A percentile compares a stretch with the other conserved stretches of the same genome.
Conservation (phyloP, 2,797 vertebrate genomes). For the Chaunax sp. region DNA sequence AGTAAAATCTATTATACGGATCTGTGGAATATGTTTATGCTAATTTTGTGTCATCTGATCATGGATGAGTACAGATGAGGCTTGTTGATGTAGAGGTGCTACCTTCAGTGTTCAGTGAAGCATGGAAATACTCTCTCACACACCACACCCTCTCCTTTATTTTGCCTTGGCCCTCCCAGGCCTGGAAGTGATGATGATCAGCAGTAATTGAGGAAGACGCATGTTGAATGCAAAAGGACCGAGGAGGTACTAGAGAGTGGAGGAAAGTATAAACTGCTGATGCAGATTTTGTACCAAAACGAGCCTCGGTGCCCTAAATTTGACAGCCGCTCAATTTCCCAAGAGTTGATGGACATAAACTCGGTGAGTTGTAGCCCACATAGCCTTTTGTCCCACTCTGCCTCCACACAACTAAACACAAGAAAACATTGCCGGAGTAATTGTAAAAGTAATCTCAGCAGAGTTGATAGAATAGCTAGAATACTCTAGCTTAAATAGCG, state of each 20-base stretch:
- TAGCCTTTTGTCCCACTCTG: not conserved
- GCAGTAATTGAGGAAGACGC: conserved; percentile 79
- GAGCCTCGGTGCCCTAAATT: conserved; percentile 35
- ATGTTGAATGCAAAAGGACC: conserved; percentile 51
- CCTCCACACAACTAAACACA: conserved; percentile 14
- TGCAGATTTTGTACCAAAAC: conserved; percentile 58
- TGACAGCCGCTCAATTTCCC: conserved; percentile 38
- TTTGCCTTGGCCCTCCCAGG: conserved; percentile 61
- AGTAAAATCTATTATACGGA: conserved; percentile 53
- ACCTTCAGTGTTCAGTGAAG: conserved; percentile 47
- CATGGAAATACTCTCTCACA: conserved; percentile 25
- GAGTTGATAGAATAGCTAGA: not conserved
- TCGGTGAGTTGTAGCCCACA: not conserved
- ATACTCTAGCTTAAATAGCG: not conserved
- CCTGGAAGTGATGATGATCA: conserved; percentile 72
- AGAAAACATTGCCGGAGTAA: conserved; percentile 4
- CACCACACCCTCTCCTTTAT: conserved; percentile 53
- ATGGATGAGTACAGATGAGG: conserved; percentile 10
- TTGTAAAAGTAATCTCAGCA: conserved; percentile 1
- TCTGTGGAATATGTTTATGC: conserved; percentile 55
- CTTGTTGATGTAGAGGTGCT: conserved; percentile 32
- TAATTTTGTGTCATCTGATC: conserved; percentile 49
- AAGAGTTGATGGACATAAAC: conserved; percentile 29
- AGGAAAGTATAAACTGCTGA: conserved; percentile 69
- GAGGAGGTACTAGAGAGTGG: conserved; percentile 37